Conservation (phyloP, 2,797 vertebrate genomes). For the Channa striata region DNA sequence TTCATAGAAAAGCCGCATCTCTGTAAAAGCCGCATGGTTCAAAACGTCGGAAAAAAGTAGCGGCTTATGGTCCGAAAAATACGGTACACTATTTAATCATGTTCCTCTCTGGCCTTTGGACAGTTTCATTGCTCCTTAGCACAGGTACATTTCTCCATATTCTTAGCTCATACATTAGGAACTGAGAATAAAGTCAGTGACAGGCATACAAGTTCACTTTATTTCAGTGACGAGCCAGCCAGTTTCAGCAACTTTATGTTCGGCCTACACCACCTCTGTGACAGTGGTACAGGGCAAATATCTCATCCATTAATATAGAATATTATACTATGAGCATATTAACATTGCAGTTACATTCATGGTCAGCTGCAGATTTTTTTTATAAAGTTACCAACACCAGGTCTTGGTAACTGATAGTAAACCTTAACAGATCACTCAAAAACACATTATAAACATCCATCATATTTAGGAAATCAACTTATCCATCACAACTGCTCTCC, state of each 20-base stretch:
- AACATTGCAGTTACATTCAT: neutral
- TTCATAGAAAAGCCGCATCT: too few species aligned
- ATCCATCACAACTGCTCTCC: neutral
- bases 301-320: too few species aligned
- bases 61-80: too few species aligned
- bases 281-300: neutral
- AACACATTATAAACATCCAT: neutral
- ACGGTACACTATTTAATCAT: neutral
- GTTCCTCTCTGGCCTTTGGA: neutral
- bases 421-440: too few species aligned
- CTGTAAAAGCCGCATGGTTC: too few species aligned
- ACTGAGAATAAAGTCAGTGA: slow-evolving; percentile 2
- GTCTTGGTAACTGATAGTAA: neutral
- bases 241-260: neutral
- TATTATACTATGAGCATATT: too few species aligned
- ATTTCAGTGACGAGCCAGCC: neutral
- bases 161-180: neutral
- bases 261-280: neutral
- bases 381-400: neutral
- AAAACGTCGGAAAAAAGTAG: too few species aligned
- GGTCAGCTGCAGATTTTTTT: neutral
- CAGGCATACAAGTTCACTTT: neutral
- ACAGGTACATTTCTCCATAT: neutral
- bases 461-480: neutral
- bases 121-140: neutral